Evolutionary conservation across 2,888 invertebrate genomes (phyloP).

Genomic region (Chrysolina americana): DNA sequence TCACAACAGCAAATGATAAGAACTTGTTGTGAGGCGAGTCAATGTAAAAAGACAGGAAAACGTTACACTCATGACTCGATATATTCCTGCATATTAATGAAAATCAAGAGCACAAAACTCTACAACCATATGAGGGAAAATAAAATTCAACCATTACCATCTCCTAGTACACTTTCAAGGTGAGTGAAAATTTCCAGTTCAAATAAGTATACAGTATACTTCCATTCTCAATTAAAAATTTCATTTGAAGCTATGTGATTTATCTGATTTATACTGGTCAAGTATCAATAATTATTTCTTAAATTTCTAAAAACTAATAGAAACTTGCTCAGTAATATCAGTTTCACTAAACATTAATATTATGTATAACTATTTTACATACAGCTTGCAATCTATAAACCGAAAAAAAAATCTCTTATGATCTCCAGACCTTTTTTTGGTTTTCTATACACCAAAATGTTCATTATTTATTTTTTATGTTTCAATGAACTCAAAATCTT

Average conservation of each 20-base stretch:
- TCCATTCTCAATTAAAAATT: not conserved
- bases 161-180: constrained; percentile 5
- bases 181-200: not conserved
- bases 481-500: not conserved
- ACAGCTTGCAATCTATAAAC: not conserved
- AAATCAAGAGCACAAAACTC: constrained; percentile 10
- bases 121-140: constrained; percentile 24
- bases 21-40: constrained; percentile 1
- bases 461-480: not conserved
- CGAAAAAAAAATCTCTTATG: constrained; percentile 1
- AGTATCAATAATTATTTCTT: too few relatives aligned
- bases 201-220: not conserved
- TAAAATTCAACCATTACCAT: constrained; percentile 10
- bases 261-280: too few relatives aligned
- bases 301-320: not conserved
- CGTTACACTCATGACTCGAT: constrained; percentile 11
- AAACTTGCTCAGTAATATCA: not conserved
- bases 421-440: not conserved
- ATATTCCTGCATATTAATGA: constrained; percentile 21
- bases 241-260: too few relatives aligned
- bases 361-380: too few relatives aligned
- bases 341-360: too few relatives aligned
- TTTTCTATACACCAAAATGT: not conserved
- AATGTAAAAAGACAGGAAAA: constrained; percentile 4
- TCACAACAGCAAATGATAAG: not conserved